Base-by-base conservation (phyloP, 1,140 invertebrate species). In the Drosophila subobscura region DNA sequence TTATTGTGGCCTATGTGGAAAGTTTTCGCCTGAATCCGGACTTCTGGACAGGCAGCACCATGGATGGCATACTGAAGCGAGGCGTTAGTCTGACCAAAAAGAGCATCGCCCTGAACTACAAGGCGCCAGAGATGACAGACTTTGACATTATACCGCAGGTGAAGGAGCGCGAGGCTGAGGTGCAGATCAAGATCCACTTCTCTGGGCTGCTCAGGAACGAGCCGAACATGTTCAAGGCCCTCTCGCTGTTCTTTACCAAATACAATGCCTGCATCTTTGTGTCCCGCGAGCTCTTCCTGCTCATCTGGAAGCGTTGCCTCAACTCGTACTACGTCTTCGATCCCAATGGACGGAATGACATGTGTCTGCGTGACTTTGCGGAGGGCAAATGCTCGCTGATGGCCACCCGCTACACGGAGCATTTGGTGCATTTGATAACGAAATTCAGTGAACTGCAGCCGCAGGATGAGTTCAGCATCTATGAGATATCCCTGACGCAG, bases 261-360 rank as follows among this genome's bases (percentile, higher is more conserved):
- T 91, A 72, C 20, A 90, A 89, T 42, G 89, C 90, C n/a, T 86
- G 84, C 56, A 79, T 91, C 0, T 71, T 91, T 3, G 63, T 66
- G 0, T 79, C 83, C 0, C 70, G 80, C 0, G 83, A 86, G 33
- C 55, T 90, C n/a, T 91, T 65, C 22, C 49, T 91, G 47, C 40
- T 91, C 10, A 91, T 91, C 25, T 91, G 90, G 88, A 91, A 91
- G 49, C 84, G 85, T 3, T 91, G 90, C 50, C 27, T 64, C 0
- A 79, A 91, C 29, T 85, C 79, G 0, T 91, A 61, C 51, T 91
- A 89, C 20, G 90, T 91, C 23, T 91, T 91, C 14, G 90, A 91
- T 79, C 85, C 90, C 1, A 89, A 91, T 57, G 90, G 90, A 0
- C 65, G 90, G 5, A 59, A 81, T 23, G 78, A 88, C 27, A 14